Conservation (phyloP, 2,797 vertebrate species). For the Pogoniulus pusillus region DNA sequence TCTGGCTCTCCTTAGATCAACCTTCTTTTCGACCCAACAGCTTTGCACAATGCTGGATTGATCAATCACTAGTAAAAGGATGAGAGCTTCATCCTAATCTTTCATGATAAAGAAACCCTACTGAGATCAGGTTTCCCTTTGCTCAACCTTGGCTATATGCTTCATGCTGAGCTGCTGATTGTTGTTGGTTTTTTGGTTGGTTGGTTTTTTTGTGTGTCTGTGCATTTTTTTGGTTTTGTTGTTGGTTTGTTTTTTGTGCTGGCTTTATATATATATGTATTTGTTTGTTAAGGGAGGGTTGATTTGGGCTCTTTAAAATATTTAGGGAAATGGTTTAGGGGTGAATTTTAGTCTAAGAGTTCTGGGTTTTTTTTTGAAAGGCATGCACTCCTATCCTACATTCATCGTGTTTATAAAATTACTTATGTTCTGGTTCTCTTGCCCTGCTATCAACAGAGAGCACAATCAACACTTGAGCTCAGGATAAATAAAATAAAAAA, state of each 20-base stretch:
- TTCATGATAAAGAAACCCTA: background rate
- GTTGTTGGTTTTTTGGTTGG: background rate
- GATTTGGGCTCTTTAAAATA: background rate
- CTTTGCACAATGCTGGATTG: background rate
- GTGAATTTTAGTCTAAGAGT: background rate
- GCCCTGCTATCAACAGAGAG: background rate
- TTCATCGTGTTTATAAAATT: background rate
- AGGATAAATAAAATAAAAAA: background rate
- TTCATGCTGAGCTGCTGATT: background rate
- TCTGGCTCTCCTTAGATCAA: background rate
- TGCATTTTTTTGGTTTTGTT: background rate
- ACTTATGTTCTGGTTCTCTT: background rate
- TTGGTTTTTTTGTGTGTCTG: no score
- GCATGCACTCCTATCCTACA: background rate
- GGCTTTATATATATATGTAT: background rate
- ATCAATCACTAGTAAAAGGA: background rate
- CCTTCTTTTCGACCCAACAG: background rate
- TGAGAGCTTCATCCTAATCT: background rate
- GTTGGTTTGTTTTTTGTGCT: background rate
- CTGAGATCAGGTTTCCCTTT: background rate
- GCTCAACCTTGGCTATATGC: background rate
- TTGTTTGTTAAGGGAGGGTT: background rate
- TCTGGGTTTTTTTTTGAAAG: background rate
- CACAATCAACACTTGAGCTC: background rate
- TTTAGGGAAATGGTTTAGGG: background rate